Evolutionary conservation across 2,113 vertebrate genomes (phyloP).

Genomic region (Coptodon rendalli): DNA sequence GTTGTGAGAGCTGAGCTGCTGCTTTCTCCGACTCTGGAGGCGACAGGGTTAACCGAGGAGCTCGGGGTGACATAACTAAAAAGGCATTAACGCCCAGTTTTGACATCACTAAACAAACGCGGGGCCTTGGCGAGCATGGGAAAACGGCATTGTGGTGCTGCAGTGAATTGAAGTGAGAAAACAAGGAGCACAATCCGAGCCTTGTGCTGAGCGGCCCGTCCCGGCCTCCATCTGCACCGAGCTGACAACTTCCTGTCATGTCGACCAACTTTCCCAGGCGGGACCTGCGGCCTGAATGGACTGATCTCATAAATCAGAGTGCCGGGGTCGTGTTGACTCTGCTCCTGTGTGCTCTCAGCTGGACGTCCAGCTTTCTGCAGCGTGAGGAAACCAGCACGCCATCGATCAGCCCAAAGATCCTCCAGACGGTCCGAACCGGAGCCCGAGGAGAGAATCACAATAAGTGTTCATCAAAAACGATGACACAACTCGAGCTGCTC

Average conservation of each 20-base stretch:
- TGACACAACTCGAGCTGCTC: not conserved
- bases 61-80: conserved; percentile 63
- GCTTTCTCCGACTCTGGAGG: not conserved
- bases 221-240: conserved; percentile 28
- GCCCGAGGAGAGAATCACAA: not conserved
- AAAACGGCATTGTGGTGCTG: conserved; percentile 54
- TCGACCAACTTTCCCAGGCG: conserved; percentile 65
- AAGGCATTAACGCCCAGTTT: conserved; percentile 59
- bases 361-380: not conserved
- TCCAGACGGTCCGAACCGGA: not conserved
- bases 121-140: conserved; percentile 60
- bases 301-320: conserved; percentile 47
- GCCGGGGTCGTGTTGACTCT: not conserved
- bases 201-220: not conserved
- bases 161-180: not conserved
- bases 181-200: conserved; percentile 45
- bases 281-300: conserved; percentile 36
- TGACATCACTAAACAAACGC: conserved; percentile 46
- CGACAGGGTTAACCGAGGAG: not conserved
- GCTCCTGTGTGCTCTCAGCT: conserved; percentile 12
- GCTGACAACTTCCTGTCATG: conserved; percentile 63
- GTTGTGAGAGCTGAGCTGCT: not conserved
- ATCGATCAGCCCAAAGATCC: not conserved
- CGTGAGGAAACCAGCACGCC: not conserved
- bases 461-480: not conserved